phyloP scores from a whole-genome alignment of 2,113 vertebrate genomes.

The Choloepus hoffmanni region DNA sequence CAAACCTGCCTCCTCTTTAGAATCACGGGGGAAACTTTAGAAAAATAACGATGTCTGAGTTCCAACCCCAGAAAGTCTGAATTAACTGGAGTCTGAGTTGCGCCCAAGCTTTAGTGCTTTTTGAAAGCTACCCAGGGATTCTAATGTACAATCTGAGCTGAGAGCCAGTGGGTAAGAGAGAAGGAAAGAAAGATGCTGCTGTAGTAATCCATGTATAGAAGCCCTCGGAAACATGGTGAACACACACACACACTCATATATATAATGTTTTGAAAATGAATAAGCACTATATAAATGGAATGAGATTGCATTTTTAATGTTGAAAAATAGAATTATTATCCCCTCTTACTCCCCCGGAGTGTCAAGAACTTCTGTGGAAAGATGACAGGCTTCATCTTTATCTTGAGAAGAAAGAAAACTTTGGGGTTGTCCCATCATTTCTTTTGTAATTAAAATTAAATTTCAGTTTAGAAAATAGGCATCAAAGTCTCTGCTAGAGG shows the following conservation, averaged over 20 bases:
- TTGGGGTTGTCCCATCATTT: constrained; percentile 10
- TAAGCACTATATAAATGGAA: constrained; percentile 46
- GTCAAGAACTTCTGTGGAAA: constrained; percentile 70
- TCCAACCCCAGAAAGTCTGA: not conserved
- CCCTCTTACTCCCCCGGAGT: constrained; percentile 68
- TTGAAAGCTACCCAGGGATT: not conserved
- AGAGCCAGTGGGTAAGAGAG: not conserved
- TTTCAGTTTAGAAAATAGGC: constrained; percentile 6
- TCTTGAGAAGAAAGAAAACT: constrained; percentile 1
- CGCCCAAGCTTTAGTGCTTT: not conserved
- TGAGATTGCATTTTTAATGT: constrained; percentile 67
- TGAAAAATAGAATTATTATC: constrained; percentile 67
- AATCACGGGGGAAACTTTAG: not conserved
- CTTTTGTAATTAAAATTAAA: constrained; percentile 59
- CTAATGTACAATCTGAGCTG: not conserved
- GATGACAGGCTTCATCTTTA: constrained; percentile 67
- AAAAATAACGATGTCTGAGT: not conserved
- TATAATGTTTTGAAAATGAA: constrained; percentile 39
- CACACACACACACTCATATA: not conserved
- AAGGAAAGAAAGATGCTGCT: not conserved
- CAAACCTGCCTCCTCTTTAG: not conserved
- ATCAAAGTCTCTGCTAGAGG: not conserved
- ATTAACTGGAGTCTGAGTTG: not conserved
- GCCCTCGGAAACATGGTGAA: not conserved
- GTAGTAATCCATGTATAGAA: not conserved